These are phyloP conservation scores for Drosophila triauraria DNA, from an alignment of 1,140 invertebrate species.

Conservation along the genomic window DNA sequence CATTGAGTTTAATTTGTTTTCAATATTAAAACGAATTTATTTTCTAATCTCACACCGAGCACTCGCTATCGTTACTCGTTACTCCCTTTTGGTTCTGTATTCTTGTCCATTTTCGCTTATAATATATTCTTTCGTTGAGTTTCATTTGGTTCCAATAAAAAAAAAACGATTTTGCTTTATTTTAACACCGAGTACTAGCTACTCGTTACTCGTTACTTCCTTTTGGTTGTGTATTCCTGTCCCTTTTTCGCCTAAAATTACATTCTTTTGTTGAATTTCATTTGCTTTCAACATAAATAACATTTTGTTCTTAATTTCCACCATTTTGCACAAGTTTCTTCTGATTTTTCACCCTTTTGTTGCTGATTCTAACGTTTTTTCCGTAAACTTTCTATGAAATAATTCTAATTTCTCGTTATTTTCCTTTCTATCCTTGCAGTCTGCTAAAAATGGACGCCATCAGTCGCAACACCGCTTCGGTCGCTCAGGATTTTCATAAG, in stretches of 20 bases:
- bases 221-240: neutral
- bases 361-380: neutral
- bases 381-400: neutral
- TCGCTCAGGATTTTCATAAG: conserved; percentile 86
- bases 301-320: neutral
- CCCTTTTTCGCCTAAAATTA: neutral
- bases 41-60: too few relatives aligned
- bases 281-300: neutral
- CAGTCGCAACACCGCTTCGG: conserved; percentile 85
- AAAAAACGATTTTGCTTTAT: neutral
- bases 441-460: conserved; percentile 85
- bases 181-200: too few relatives aligned
- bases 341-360: neutral
- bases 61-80: neutral
- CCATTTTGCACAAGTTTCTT: neutral
- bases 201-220: neutral
- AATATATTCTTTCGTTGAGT: too few relatives aligned
- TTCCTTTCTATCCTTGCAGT: conserved; percentile 49
- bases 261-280: neutral
- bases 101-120: neutral
- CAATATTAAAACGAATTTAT: too few relatives aligned
- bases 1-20: neutral
- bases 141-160: neutral
- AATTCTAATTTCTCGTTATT: conserved; percentile 2
- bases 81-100: neutral